Evolutionary conservation across 2,113 vertebrate species (phyloP).

Genomic region (Columbina picui): DNA sequence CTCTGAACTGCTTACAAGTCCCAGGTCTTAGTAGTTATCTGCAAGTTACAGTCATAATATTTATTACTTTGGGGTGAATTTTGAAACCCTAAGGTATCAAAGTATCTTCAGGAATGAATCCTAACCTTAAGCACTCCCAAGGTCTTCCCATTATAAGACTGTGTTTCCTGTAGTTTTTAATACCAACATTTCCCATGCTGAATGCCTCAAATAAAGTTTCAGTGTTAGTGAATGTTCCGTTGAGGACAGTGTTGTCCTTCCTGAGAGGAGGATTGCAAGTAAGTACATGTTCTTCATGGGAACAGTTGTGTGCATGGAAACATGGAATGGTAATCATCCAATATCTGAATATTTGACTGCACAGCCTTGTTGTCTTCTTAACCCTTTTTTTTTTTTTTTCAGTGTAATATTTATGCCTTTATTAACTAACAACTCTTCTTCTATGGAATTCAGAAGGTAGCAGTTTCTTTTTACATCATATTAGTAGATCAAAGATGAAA

Average conservation of each 20-base stretch:
- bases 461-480: background rate
- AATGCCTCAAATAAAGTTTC: background rate
- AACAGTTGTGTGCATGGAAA: background rate
- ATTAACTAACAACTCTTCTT: background rate
- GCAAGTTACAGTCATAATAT: background rate
- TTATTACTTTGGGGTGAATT: background rate
- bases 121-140: background rate
- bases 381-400: background rate
- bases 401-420: background rate
- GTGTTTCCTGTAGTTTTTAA: background rate
- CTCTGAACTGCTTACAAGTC: background rate
- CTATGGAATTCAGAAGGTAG: background rate
- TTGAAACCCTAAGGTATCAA: background rate
- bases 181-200: background rate
- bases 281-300: background rate
- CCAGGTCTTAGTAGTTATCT: background rate
- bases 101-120: background rate
- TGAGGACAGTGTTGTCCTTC: background rate
- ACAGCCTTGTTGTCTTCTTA: background rate
- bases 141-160: background rate
- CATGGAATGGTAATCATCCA: background rate
- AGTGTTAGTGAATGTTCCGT: background rate
- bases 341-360: background rate
- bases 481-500: background rate
- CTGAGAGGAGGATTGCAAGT: background rate